Conservation (phyloP, 2,888 invertebrate species). For the Tetropium fuscum region DNA sequence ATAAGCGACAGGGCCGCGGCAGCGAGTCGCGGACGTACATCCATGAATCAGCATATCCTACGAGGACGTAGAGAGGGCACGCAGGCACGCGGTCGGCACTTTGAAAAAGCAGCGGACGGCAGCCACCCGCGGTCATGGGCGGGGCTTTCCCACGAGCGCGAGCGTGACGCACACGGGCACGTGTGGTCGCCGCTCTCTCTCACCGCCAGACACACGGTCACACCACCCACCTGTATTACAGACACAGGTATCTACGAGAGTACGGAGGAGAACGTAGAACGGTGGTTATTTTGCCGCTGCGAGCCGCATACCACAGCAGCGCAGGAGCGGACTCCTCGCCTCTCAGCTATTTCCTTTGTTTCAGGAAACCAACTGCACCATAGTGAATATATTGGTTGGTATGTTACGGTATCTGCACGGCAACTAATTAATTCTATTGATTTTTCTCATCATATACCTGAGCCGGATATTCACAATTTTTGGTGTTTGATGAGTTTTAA, state of each 20-base stretch:
- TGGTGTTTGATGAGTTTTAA: too few species aligned
- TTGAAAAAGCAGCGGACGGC: constrained; percentile 44
- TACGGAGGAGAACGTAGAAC: constrained; percentile 28
- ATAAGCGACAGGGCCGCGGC: constrained; percentile 30
- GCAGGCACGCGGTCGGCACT: constrained; percentile 49
- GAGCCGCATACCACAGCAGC: constrained; percentile 35
- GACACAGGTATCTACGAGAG: constrained; percentile 35
- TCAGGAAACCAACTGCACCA: neutral
- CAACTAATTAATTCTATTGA: too few species aligned
- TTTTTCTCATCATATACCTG: too few species aligned
- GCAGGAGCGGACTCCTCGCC: constrained; percentile 35
- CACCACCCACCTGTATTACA: constrained; percentile 46
- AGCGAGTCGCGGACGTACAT: constrained; percentile 38
- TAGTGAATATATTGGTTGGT: too few species aligned
- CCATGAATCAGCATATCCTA: constrained; percentile 45
- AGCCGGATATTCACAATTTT: too few species aligned
- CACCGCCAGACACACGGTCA: constrained; percentile 41
- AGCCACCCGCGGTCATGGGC: constrained; percentile 61
- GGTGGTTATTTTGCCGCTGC: constrained; percentile 39
- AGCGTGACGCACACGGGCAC: constrained; percentile 64
- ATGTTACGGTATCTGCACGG: too few species aligned
- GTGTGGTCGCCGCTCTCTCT: constrained; percentile 61
- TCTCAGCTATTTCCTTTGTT: constrained; percentile 8
- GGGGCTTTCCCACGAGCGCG: constrained; percentile 65
- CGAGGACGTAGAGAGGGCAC: constrained; percentile 29